Evolutionary conservation across 2,797 vertebrate genomes (phyloP).

Genomic region (Clarias pachynema): DNA sequence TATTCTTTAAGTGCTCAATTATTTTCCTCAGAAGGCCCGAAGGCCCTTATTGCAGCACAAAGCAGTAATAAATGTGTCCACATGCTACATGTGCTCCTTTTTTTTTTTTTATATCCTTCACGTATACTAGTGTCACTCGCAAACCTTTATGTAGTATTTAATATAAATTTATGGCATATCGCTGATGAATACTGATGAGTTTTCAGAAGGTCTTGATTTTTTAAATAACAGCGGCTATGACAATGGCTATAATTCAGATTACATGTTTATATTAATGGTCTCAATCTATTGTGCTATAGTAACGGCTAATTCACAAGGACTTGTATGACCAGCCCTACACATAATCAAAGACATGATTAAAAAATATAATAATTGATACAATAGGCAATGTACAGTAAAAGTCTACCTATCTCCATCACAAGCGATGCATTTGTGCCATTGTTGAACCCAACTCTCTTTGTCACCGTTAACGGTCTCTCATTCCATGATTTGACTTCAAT

Average conservation of each 20-base stretch:
- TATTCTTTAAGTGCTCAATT: constrained; percentile 26
- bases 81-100: not conserved
- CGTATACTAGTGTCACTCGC: constrained; percentile 1
- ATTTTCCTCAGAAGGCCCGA: not conserved
- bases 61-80: constrained; percentile 11
- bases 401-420: too few relatives aligned
- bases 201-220: not conserved
- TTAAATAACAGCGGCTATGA: not conserved
- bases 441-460: too few relatives aligned
- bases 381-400: too few relatives aligned
- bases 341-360: not conserved
- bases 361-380: too few relatives aligned
- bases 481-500: too few relatives aligned
- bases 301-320: not conserved
- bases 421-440: too few relatives aligned
- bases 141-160: not conserved
- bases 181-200: not conserved
- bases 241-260: not conserved
- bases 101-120: not conserved
- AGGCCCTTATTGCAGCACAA: not conserved
- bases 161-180: not conserved
- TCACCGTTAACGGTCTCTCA: too few relatives aligned
- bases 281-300: not conserved
- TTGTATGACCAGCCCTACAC: too few relatives aligned
- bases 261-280: not conserved